Percentiles rank a stretch among this genome's conserved stretches.
These are phyloP conservation scores for Ladona fulva DNA, from an alignment of 1,140 invertebrate genomes.

Conservation along the genomic window DNA sequence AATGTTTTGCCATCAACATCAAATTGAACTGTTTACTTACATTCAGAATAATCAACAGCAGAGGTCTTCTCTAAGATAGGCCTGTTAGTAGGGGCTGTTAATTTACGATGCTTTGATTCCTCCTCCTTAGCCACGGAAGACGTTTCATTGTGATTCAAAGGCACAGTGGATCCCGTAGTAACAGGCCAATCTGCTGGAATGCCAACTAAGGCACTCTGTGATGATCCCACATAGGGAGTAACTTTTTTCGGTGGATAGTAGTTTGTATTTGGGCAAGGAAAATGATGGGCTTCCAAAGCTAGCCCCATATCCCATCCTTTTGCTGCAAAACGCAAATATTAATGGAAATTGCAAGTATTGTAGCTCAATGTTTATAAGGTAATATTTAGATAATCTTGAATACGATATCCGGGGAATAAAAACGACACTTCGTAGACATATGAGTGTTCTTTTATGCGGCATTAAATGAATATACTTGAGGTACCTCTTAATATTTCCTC, in stretches of 20 bases:
- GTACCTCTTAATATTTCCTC: background rate
- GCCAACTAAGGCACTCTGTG: background rate
- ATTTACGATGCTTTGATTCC: background rate
- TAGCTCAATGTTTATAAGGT: too few species aligned
- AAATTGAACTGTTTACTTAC: background rate
- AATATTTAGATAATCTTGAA: too few species aligned
- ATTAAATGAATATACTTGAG: background rate
- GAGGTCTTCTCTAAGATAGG: constrained; percentile 2
- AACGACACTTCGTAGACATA: too few species aligned
- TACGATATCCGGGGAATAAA: too few species aligned
- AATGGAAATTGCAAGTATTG: background rate
- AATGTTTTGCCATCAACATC: background rate
- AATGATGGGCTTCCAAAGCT: background rate
- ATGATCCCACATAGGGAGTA: background rate
- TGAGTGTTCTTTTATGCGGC: too few species aligned
- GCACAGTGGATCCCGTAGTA: background rate
- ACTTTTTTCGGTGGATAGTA: background rate
- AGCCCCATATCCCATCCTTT: background rate
- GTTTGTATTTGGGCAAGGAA: background rate
- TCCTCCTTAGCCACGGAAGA: background rate
- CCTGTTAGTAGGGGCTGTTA: background rate
- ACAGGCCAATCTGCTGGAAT: background rate
- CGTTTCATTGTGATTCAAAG: background rate
- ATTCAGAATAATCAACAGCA: background rate
- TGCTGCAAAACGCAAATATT: background rate